Conservation (phyloP, 2,797 vertebrate genomes). For the Thaleichthys pacificus region DNA sequence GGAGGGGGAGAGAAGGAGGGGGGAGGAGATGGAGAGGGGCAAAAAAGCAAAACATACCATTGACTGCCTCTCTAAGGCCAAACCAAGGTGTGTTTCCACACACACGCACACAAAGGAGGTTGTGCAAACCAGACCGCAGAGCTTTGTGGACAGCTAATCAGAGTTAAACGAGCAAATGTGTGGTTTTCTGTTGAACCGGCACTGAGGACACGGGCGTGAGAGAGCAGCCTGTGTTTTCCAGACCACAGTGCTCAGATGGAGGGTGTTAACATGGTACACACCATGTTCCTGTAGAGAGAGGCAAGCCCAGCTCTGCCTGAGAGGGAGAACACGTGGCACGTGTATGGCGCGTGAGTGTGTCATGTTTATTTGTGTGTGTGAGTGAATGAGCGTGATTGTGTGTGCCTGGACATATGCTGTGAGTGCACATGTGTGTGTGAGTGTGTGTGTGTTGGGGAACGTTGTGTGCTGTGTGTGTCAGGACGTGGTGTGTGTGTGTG, state of each 20-base stretch:
- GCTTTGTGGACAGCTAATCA: slow-evolving; percentile 22
- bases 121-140: slow-evolving; percentile 12
- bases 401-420: not conserved
- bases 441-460: no score
- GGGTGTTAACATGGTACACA: no score
- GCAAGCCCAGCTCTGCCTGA: no score
- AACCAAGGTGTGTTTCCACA: slow-evolving; percentile 2
- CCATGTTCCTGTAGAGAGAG: no score
- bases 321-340: no score
- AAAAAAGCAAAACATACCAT: not conserved
- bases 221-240: slow-evolving; percentile 15
- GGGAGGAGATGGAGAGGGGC: slow-evolving; percentile 11
- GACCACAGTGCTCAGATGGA: no score
- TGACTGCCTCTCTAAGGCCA: not conserved
- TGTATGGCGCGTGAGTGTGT: not conserved
- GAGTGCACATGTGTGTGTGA: not conserved
- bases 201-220: slow-evolving; percentile 29
- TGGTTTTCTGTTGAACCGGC: slow-evolving; percentile 25
- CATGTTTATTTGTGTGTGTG: not conserved
- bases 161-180: slow-evolving; percentile 10
- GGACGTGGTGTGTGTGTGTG: slow-evolving; percentile 1
- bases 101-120: not conserved
- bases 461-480: slow-evolving; percentile 3
- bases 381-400: not conserved
- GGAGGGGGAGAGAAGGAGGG: slow-evolving; percentile 30